These are phyloP conservation scores for Epicauta chinensis DNA, from an alignment of 1,140 invertebrate species.

Conservation along the genomic window DNA sequence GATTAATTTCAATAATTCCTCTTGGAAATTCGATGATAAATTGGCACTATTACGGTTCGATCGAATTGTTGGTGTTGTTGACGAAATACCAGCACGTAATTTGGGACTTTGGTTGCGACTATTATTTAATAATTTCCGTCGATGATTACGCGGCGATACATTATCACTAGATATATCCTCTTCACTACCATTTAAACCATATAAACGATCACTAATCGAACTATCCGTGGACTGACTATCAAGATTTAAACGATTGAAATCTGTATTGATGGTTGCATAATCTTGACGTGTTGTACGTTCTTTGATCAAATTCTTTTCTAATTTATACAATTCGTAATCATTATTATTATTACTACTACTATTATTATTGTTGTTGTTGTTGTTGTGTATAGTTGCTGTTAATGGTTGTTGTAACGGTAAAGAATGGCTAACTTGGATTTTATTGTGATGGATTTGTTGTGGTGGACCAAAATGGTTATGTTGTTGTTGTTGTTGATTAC, in stretches of 20 bases:
- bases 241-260: slow-evolving; percentile 36
- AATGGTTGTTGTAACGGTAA: slow-evolving; percentile 41
- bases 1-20: slow-evolving; percentile 83
- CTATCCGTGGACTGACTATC: slow-evolving; percentile 52
- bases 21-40: slow-evolving; percentile 64
- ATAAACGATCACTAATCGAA: slow-evolving; percentile 42
- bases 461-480: slow-evolving; percentile 36
- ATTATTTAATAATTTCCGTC: slow-evolving; percentile 44
- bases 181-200: slow-evolving; percentile 47
- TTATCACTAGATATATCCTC: slow-evolving; percentile 50
- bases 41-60: slow-evolving; percentile 55
- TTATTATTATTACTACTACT: slow-evolving; percentile 34
- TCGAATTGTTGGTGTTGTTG: slow-evolving; percentile 30
- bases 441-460: slow-evolving; percentile 35
- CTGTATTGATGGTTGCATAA: slow-evolving; percentile 36
- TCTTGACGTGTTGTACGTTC: slow-evolving; percentile 32
- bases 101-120: slow-evolving; percentile 57
- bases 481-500: slow-evolving; percentile 27
- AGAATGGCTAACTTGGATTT: slow-evolving; percentile 44
- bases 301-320: slow-evolving; percentile 44
- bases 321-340: slow-evolving; percentile 42
- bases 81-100: slow-evolving; percentile 43
- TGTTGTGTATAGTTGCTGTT: slow-evolving; percentile 33
- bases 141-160: slow-evolving; percentile 48
- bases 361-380: too few relatives aligned